phyloP scores from a whole-genome alignment of 2,888 invertebrate species.

The Pteria penguin region DNA sequence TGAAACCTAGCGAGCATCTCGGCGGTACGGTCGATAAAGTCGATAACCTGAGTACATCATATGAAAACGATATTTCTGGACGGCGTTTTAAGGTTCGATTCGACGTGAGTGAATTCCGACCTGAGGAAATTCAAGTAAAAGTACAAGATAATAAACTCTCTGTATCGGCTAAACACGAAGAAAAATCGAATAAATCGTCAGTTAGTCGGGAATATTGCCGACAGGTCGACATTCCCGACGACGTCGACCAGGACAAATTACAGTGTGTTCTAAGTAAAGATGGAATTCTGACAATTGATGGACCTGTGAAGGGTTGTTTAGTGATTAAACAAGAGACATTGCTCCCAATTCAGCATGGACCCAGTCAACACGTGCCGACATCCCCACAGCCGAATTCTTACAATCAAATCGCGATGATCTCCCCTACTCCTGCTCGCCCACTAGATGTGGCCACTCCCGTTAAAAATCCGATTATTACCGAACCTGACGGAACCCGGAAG shows the following conservation, averaged over 20 bases:
- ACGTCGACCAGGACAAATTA: conserved; percentile 71
- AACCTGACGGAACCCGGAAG: conserved; percentile 73
- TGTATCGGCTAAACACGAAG: conserved; percentile 72
- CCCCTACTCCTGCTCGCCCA: conserved; percentile 49
- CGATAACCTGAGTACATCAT: conserved; percentile 65
- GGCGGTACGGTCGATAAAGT: conserved; percentile 57
- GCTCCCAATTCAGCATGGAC: conserved; percentile 64
- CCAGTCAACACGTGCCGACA: conserved; percentile 3
- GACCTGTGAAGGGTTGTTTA: conserved; percentile 60
- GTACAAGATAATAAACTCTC: conserved; percentile 73
- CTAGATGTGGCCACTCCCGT: conserved; percentile 69
- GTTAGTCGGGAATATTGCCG: conserved; percentile 75
- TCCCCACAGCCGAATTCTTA: conserved; percentile 25
- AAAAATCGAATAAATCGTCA: conserved; percentile 65
- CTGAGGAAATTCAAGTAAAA: conserved; percentile 75
- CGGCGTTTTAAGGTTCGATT: conserved; percentile 73
- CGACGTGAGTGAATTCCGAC: conserved; percentile 75
- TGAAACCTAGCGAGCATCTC: conserved; percentile 74
- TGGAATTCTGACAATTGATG: conserved; percentile 75
- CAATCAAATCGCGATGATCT: conserved; percentile 34
- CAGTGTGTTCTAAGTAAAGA: conserved; percentile 74
- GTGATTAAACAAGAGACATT: conserved; percentile 59
- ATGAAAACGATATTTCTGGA: conserved; percentile 69
- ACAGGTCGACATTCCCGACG: conserved; percentile 73
- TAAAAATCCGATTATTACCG: conserved; percentile 74